phyloP scores from a whole-genome alignment of 2,888 invertebrate genomes.

The Limulus polyphemus region DNA sequence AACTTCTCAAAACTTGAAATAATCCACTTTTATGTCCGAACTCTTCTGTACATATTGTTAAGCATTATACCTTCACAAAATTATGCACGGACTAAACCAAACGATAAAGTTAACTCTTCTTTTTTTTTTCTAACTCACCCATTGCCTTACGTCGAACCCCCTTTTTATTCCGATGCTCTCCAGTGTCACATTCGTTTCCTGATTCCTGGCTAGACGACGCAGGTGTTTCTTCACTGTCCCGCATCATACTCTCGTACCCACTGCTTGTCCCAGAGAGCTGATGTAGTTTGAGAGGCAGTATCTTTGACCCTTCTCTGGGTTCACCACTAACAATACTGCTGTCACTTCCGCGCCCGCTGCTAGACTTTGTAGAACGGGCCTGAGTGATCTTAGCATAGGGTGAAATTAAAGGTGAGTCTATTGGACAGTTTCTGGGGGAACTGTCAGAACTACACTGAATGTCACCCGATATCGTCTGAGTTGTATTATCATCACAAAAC shows the following conservation, averaged over 20 bases:
- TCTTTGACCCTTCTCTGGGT: constrained; percentile 12
- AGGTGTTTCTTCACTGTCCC: constrained; percentile 59
- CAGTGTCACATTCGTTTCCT: constrained; percentile 25
- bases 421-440: too few species aligned
- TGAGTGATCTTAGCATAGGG: constrained; percentile 38
- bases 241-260: constrained; percentile 79
- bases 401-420: constrained; percentile 24
- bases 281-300: constrained; percentile 8
- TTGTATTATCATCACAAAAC: too few species aligned
- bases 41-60: too few species aligned
- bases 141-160: constrained; percentile 18
- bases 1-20: too few species aligned
- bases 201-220: constrained; percentile 52
- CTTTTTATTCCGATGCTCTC: constrained; percentile 16
- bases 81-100: too few species aligned
- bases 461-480: too few species aligned
- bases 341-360: constrained; percentile 39
- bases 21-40: too few species aligned
- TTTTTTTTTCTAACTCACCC: constrained; percentile 6
- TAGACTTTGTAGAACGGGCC: constrained; percentile 31
- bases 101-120: too few species aligned
- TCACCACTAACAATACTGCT: constrained; percentile 25
- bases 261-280: constrained; percentile 45
- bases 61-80: too few species aligned
- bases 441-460: too few species aligned